A percentile compares a stretch with the other conserved stretches of the same genome.
Evolutionary conservation across 64 coral and sea anemone species (phyloP).

Genomic region (Trachythela sp.): DNA sequence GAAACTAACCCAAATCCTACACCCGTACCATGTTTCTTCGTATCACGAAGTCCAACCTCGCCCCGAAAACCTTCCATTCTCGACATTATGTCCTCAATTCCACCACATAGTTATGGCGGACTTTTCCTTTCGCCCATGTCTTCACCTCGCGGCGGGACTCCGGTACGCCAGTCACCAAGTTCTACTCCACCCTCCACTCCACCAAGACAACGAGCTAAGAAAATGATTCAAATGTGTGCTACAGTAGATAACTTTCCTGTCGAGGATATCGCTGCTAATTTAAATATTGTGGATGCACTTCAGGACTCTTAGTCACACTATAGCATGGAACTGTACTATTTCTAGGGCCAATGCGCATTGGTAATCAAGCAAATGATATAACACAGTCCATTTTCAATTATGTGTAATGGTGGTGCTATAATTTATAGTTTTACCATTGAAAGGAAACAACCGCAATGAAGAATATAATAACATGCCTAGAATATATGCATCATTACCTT

Average conservation of each 20-base stretch:
- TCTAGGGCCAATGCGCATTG: too few species aligned
- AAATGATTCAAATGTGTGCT: not conserved
- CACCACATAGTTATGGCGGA: constrained; percentile 58
- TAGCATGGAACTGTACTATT: not conserved
- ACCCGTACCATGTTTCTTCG: constrained; percentile 58
- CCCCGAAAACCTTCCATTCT: constrained; percentile 32
- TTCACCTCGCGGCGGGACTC: constrained; percentile 34
- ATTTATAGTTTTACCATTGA: too few species aligned
- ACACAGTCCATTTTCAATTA: too few species aligned
- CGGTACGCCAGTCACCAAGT: not conserved
- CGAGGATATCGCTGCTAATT: not conserved
- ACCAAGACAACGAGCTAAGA: not conserved
- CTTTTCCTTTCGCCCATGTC: constrained; percentile 59
- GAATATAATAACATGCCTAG: too few species aligned
- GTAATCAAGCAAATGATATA: too few species aligned
- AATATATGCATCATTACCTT: too few species aligned
- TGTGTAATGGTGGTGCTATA: too few species aligned
- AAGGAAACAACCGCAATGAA: too few species aligned
- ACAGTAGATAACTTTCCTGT: constrained; percentile 8
- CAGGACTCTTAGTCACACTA: not conserved
- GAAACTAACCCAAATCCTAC: constrained; percentile 53
- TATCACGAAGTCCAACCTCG: constrained; percentile 45
- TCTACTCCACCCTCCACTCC: not conserved
- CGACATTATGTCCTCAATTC: constrained; percentile 59
- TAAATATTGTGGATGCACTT: not conserved